phyloP scores from a whole-genome alignment of 1,140 invertebrate genomes.

The Triops longicaudatus region DNA sequence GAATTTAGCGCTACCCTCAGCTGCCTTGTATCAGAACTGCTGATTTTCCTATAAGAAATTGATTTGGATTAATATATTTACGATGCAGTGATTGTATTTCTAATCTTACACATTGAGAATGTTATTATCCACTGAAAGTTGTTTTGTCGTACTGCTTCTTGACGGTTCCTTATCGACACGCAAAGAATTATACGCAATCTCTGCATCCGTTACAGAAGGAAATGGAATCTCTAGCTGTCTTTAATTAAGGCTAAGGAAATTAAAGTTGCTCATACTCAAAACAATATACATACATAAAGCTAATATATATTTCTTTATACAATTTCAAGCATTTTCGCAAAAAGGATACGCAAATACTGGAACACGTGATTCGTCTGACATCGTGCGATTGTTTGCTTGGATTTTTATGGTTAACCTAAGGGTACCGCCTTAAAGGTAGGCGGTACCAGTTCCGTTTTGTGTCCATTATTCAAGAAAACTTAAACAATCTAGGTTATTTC shows the following conservation, averaged over 20 bases:
- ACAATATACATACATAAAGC: too few species aligned
- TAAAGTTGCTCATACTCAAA: not conserved
- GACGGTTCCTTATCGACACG: slow-evolving; percentile 66
- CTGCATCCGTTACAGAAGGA: slow-evolving; percentile 50
- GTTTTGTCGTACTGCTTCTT: slow-evolving; percentile 55
- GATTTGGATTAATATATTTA: too few species aligned
- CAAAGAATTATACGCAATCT: slow-evolving; percentile 62
- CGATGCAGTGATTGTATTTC: too few species aligned
- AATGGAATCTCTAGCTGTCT: slow-evolving; percentile 52
- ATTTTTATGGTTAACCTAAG: not conserved
- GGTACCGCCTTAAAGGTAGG: not conserved
- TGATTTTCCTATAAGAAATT: slow-evolving; percentile 47
- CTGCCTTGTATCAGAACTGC: slow-evolving; percentile 50
- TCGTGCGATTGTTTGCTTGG: not conserved
- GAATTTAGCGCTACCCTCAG: slow-evolving; percentile 59
- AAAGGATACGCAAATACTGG: not conserved
- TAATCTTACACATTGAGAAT: slow-evolving; percentile 55
- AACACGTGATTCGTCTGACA: not conserved
- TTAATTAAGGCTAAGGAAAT: slow-evolving; percentile 7
- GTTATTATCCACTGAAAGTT: slow-evolving; percentile 49
- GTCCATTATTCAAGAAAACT: too few species aligned
- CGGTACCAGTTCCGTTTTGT: not conserved
- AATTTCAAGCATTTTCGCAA: too few species aligned
- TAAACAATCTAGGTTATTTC: too few species aligned
- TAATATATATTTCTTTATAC: too few species aligned